Evolutionary conservation across 2,888 invertebrate genomes (phyloP), one percentile per base, ranked within the genome.

Genomic region (Acrocyrtus sp.): DNA sequence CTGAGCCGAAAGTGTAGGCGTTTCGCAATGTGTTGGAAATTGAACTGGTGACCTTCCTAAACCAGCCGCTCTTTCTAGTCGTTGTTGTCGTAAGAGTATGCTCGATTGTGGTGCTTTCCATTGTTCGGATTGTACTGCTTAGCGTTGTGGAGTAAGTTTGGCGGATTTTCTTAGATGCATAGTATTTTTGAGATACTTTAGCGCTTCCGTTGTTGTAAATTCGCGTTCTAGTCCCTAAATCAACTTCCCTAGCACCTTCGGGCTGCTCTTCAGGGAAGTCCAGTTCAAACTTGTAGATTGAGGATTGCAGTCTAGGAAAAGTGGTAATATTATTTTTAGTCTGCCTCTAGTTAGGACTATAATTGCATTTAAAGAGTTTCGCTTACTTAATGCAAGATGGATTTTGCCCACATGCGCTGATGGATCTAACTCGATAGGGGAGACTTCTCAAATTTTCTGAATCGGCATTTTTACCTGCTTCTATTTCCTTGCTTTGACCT

Each of bases 131-230:
- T 1, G 61, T 6, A 1, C 3, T 27, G 17, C 50, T 61, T 26
- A 6, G 12, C 8, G 10, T 15, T 1, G 48, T 21, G 43, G 6
- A 10, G 4, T n/a, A 17, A 1, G 48, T 45, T 19, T 61, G 48
- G 12, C 2, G 3, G 21, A 61, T 29, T 15, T 19, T 61, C 22
- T 50, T 61, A 1, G 4, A 1, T 1, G 61, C 48, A 10, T 61
- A 15, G 27, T 61, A 61, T 8, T 50, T 34, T 34, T 61, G 61
- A 1, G 50, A 22, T 1, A 61, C 61, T 12, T 21, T 50, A 12
- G 61, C 61, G n/a, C 48, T 50, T n/a, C 61, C 61, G n/a, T 61
- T 61, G 22, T 61, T 61, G 1, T 3, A 17, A 22, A 61, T 48
- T 15, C 45, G 6, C 10, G 61, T 61, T 34, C 29, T 61, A 1